These are phyloP conservation scores for Amniataba percoides DNA, from an alignment of 2,797 vertebrate species.

Conservation along the genomic window DNA sequence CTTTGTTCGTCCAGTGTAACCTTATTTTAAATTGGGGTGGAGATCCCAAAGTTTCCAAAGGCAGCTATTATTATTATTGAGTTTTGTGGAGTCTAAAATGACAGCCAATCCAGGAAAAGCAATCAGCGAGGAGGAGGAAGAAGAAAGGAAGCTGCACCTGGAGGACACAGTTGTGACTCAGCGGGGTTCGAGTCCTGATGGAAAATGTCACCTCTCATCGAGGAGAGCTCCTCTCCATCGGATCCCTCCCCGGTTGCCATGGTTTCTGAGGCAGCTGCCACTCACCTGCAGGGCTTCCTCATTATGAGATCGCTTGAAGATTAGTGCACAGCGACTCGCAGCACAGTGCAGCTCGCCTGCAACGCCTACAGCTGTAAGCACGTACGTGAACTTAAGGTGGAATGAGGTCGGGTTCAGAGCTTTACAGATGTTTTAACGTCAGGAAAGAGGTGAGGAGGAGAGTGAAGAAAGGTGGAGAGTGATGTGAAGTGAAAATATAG, in stretches of 20 bases:
- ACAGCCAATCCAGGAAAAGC: neutral
- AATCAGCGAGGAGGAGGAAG: conserved; percentile 12
- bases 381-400: neutral
- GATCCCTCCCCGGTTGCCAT: conserved; percentile 63
- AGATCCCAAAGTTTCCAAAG: no score
- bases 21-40: no score
- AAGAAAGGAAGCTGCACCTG: conserved; percentile 16
- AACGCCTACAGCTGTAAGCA: neutral
- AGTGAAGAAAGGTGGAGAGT: neutral
- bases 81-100: no score
- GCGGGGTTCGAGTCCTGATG: conserved; percentile 48
- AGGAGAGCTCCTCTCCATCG: conserved; percentile 38
- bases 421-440: conserved; percentile 14
- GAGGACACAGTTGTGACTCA: conserved; percentile 32
- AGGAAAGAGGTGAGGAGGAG: neutral
- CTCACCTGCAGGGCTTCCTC: conserved; percentile 71
- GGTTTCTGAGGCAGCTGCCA: conserved; percentile 70
- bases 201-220: conserved; percentile 67
- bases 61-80: no score
- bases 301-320: conserved; percentile 54
- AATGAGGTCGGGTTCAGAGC: no score
- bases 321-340: conserved; percentile 2
- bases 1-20: no score
- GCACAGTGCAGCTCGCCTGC: neutral
- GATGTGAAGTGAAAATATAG: neutral